Evolutionary conservation across 2,113 vertebrate genomes (phyloP), one percentile per base, ranked within the genome.

Genomic region (Neogobius melanostomus): DNA sequence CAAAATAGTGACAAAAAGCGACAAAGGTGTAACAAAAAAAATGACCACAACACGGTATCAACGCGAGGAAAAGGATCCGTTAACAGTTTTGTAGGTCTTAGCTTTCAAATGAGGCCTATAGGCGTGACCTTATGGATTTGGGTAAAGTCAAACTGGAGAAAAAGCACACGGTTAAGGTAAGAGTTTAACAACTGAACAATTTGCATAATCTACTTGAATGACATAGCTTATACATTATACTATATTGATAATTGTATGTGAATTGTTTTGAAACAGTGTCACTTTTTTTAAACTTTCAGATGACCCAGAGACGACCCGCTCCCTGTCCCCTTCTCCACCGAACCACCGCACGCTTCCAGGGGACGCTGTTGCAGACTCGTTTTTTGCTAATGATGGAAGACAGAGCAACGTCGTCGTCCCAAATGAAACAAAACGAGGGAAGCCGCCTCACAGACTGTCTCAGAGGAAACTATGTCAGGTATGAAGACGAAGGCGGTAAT

Each of bases 281-380:
- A 11, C 46, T 57, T 64, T 54, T 54, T 0, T 59, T 50, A 21
- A 4, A 21, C 21, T 74, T 79, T 67, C 84, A 95, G 93, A 68
- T 62, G 28, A 57, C 3, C 1, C 72, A 6, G 16, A 11, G 9
- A 64, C 62, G 62, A 90, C 92, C 6, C 88, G 88, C 46, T 97
- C 94, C 0, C 91, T 94, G 8, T 95, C 95, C 10, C 90, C 94
- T 11, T 92, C 93, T 12, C 93, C 92, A 14, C 89, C 87, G 4
- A 89, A 71, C 4, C 76, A 49, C 4, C 77, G 44, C 3, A 72
- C 85, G 0, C 67, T 61, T 1, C 82, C 61, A n/a, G 74, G 72
- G 12, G 79, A 82, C 45, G 74, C 83, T 12, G 36, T 71, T 9
- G 69, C 56, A 15, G 88, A 79, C 17, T 82, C 79, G 1, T 65